Conservation (phyloP, 2,888 invertebrate genomes). For the Ectobius pallidus region DNA sequence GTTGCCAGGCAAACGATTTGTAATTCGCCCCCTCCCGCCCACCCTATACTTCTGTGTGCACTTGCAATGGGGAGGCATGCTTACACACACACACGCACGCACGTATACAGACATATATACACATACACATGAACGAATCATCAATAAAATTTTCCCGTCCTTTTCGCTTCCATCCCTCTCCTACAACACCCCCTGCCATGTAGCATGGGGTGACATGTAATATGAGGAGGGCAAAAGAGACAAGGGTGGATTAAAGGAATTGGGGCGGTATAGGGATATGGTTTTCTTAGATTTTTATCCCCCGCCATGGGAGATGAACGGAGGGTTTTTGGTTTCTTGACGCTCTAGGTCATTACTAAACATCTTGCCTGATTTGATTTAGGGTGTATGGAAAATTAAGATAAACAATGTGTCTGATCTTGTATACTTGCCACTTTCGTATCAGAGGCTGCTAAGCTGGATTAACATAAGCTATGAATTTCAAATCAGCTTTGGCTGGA, state of each 20-base stretch:
- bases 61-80: constrained; percentile 1
- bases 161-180: constrained; percentile 4
- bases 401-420: constrained; percentile 12
- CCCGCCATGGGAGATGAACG: constrained; percentile 8
- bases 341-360: constrained; percentile 17
- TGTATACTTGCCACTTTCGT: background rate
- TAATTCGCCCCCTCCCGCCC: constrained; percentile 3
- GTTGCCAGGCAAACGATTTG: constrained; percentile 18
- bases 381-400: constrained; percentile 19
- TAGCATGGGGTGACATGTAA: constrained; percentile 1
- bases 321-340: constrained; percentile 16
- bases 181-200: background rate
- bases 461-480: too few relatives aligned
- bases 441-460: too few relatives aligned
- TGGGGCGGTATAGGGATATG: constrained; percentile 9
- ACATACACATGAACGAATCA: constrained; percentile 35
- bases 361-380: constrained; percentile 18
- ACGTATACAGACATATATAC: background rate
- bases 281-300: constrained; percentile 20
- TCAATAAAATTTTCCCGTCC: constrained; percentile 35
- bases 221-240: constrained; percentile 8
- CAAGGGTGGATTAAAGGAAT: constrained; percentile 22
- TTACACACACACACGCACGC: background rate
- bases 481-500: too few relatives aligned
- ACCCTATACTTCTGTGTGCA: background rate